Conservation (phyloP, 2,113 vertebrate genomes). For the Carassius carassius region DNA sequence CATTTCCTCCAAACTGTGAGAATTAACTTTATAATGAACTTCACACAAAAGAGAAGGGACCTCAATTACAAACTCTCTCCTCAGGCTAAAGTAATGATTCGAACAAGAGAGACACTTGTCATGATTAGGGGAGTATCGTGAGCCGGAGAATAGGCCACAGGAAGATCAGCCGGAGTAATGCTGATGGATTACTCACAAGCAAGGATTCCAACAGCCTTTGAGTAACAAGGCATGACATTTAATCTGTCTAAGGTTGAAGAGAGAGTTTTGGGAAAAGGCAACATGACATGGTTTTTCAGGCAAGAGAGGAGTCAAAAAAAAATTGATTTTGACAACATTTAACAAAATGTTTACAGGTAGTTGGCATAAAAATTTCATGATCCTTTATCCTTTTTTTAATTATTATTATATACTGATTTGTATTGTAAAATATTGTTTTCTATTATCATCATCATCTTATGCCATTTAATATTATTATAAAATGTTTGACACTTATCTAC, state of each 20-base stretch:
- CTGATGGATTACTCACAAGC: constrained; percentile 22
- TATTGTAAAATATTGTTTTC: too few species aligned
- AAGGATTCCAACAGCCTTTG: not conserved
- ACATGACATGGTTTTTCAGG: too few species aligned
- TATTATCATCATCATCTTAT: too few species aligned
- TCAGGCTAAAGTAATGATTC: constrained; percentile 44
- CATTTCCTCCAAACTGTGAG: constrained; percentile 74
- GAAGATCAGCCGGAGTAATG: constrained; percentile 19
- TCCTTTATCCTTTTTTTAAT: too few species aligned
- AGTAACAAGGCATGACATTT: constrained; percentile 1
- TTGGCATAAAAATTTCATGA: too few species aligned
- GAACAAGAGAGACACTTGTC: constrained; percentile 44
- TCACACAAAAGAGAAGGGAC: constrained; percentile 64
- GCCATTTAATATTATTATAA: too few species aligned
- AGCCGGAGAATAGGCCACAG: constrained; percentile 2
- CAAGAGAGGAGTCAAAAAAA: too few species aligned
- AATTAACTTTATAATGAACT: constrained; percentile 78
- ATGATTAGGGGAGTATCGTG: constrained; percentile 23
- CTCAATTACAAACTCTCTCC: constrained; percentile 56
- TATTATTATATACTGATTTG: too few species aligned
- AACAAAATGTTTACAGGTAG: too few species aligned
- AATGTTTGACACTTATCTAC: too few species aligned
- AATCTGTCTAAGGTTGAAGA: not conserved
- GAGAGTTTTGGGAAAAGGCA: not conserved
- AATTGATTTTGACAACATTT: too few species aligned